phyloP scores from a whole-genome alignment of 2,888 invertebrate genomes.

The Cosmia pyralina region DNA sequence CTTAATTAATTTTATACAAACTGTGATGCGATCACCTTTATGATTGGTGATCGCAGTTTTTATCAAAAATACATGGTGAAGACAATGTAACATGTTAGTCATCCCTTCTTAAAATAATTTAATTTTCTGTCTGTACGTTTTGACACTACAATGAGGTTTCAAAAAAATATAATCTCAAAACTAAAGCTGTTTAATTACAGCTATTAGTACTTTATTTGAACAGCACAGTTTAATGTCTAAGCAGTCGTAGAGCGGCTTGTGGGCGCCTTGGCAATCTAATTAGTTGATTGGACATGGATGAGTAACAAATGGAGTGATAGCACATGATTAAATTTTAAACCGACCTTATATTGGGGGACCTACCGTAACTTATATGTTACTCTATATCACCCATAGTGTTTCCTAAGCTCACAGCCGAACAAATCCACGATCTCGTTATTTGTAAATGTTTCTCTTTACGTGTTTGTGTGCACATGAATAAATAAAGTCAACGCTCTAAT shows the following conservation, averaged over 20 bases:
- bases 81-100: neutral
- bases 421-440: neutral
- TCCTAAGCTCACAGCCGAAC: neutral
- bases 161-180: neutral
- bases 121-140: too few species aligned
- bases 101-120: neutral
- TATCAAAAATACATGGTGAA: neutral
- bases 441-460: neutral
- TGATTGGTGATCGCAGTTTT: neutral
- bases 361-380: neutral
- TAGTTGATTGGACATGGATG: slow-evolving; percentile 35
- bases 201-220: slow-evolving; percentile 29
- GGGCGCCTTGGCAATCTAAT: slow-evolving; percentile 65
- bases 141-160: neutral
- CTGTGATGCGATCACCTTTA: neutral
- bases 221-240: slow-evolving; percentile 23
- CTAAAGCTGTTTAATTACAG: slow-evolving; percentile 7
- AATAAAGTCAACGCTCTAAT: neutral
- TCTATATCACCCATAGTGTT: neutral
- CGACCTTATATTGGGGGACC: neutral
- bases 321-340: neutral
- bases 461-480: neutral
- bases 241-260: slow-evolving; percentile 43
- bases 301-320: slow-evolving; percentile 9
- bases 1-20: neutral